Evolutionary conservation across 2,888 invertebrate genomes (phyloP).

Genomic region (Rhyacophila evoluta): DNA sequence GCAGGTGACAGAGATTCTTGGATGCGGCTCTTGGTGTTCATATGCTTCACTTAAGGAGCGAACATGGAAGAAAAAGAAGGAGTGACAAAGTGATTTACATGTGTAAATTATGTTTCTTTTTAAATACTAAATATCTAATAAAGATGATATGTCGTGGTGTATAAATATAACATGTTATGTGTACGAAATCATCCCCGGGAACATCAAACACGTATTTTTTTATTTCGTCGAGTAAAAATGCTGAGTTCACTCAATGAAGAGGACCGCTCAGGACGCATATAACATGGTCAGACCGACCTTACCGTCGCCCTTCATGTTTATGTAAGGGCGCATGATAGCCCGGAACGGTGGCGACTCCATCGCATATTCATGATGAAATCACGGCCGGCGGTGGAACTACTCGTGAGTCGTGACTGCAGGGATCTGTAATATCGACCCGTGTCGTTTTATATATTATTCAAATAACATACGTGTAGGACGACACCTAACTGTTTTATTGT

Average conservation of each 20-base stretch:
- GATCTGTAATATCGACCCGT: background rate
- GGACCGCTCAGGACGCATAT: background rate
- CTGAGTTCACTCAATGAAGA: background rate
- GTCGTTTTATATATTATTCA: slow-evolving; percentile 8
- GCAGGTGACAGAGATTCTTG: too few relatives aligned
- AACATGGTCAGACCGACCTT: background rate
- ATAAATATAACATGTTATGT: too few relatives aligned
- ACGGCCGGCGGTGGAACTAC: slow-evolving; percentile 30
- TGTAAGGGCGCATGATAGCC: background rate
- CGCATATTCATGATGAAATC: slow-evolving; percentile 51
- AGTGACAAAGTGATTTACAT: too few relatives aligned
- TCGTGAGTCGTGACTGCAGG: background rate
- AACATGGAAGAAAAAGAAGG: too few relatives aligned
- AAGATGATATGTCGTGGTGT: too few relatives aligned
- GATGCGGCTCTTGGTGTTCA: too few relatives aligned
- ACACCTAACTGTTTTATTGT: background rate
- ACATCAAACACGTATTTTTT: too few relatives aligned
- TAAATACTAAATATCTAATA: too few relatives aligned
- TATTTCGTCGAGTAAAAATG: too few relatives aligned
- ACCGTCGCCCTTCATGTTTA: slow-evolving; percentile 12
- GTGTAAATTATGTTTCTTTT: too few relatives aligned
- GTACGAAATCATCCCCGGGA: too few relatives aligned
- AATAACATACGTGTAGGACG: background rate
- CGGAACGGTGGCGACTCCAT: slow-evolving; percentile 30
- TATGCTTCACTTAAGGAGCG: too few relatives aligned